phyloP scores from a whole-genome alignment of 1,140 invertebrate genomes.

The Drosophila pseudoananassae region DNA sequence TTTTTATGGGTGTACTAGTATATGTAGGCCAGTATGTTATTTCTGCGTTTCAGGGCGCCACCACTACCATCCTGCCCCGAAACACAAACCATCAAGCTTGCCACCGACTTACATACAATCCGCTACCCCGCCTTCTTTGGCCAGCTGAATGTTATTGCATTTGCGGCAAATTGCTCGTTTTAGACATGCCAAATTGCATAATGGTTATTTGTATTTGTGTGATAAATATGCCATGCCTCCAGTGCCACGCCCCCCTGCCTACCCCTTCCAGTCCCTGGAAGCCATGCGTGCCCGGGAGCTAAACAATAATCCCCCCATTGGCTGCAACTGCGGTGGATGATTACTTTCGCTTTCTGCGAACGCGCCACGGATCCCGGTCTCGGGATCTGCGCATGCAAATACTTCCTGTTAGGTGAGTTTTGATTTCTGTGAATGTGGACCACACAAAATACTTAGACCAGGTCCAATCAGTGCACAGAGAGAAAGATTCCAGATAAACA shows the following conservation, averaged over 20 bases:
- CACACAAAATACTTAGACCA: constrained; percentile 31
- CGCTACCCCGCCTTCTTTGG: background rate
- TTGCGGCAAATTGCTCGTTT: constrained; percentile 51
- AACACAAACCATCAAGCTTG: background rate
- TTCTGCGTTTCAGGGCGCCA: constrained; percentile 37
- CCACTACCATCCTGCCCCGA: constrained; percentile 23
- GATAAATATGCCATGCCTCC: constrained; percentile 49
- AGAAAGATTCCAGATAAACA: background rate
- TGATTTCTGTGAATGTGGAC: constrained; percentile 63
- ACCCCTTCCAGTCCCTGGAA: constrained; percentile 8
- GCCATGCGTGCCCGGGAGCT: constrained; percentile 46
- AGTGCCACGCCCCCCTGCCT: constrained; percentile 17
- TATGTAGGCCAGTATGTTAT: constrained; percentile 60
- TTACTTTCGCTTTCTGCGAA: constrained; percentile 75
- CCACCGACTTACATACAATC: background rate
- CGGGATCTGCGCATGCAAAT: constrained; percentile 61
- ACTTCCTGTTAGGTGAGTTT: constrained; percentile 75
- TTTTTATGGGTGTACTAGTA: background rate
- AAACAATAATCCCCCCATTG: constrained; percentile 41
- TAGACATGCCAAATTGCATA: constrained; percentile 56
- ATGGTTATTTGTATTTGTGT: constrained; percentile 47
- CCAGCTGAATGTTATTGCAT: constrained; percentile 33
- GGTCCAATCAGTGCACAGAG: constrained; percentile 3
- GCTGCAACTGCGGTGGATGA: constrained; percentile 42
- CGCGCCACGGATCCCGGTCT: constrained; percentile 37